Base-by-base conservation (phyloP, 2,888 invertebrate species). In the Slavum lentiscoides region DNA sequence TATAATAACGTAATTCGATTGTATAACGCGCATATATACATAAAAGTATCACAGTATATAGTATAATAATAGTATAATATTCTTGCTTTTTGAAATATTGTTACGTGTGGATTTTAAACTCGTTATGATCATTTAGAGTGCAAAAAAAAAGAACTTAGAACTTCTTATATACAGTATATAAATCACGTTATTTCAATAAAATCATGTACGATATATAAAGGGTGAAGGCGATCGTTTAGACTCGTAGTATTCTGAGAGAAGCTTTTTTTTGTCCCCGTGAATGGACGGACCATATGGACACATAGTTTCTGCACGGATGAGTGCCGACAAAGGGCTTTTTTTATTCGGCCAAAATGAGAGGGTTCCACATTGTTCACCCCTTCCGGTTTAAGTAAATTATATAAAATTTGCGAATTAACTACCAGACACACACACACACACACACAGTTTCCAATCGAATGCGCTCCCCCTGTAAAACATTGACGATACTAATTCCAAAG, bases 351-450 rank as follows among this genome's bases (percentile, higher is more conserved):
- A 66, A 80, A 80, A 80, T 80, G 80, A 80, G 80, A 80, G 80
- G 80, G 80, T 80, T 80, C 80, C 58, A 72, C 64, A 80, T 80
- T 70, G 80, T 80, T 80, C 80, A 80, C 80, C 80, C 80, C 58
- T 80, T 80, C 80, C 80, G 80, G 80, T 80, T 72, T 80, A 80
- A 80, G 80, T 80, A 80, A 80, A 80, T 80, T 80, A 80, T 72
- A 72, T 80, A 72, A 80, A 80, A 80, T 80, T 80, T 64, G 72
- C 43, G 80, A 80, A 72, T 80, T 80, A 72, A 80, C 80, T 80
- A 80, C 80, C 80, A 80, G 80, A 72, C 70, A 70, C 74, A 13
- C 49, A 49, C 11, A 43, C 11, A 43, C 43, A 43, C 49, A 49
- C 70, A 70, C 64, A 80, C 53, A 69, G 64, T 80, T 80, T 80